Conservation (phyloP, 2,113 vertebrate species). For the Seriola dumerili region DNA sequence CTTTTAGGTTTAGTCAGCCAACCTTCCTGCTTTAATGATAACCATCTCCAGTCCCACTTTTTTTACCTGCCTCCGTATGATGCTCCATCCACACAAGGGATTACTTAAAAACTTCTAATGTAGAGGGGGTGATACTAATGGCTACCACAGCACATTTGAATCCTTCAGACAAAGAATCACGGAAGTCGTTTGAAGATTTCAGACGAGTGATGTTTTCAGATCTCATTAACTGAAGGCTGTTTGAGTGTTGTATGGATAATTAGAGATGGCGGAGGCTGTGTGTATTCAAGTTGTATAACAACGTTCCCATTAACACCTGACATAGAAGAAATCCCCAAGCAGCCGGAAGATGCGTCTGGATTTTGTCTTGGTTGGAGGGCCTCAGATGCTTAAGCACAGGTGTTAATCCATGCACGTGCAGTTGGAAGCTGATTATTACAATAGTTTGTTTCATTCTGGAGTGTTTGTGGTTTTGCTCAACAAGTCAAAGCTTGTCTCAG, state of each 20-base stretch:
- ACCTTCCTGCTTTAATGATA: slow-evolving; percentile 42
- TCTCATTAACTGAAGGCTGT: slow-evolving; percentile 81
- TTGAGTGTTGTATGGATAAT: slow-evolving; percentile 79
- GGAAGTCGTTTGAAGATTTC: slow-evolving; percentile 77
- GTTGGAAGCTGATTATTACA: slow-evolving; percentile 52
- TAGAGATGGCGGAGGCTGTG: slow-evolving; percentile 72
- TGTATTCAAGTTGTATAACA: slow-evolving; percentile 74
- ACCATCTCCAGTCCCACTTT: slow-evolving; percentile 34
- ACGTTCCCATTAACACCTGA: slow-evolving; percentile 79
- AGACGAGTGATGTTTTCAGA: slow-evolving; percentile 77
- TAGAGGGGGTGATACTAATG: slow-evolving; percentile 53
- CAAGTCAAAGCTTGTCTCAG: slow-evolving; percentile 61
- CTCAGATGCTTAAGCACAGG: slow-evolving; percentile 66
- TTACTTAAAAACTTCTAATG: slow-evolving; percentile 61
- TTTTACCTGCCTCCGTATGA: slow-evolving; percentile 49
- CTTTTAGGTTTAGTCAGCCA: slow-evolving; percentile 37
- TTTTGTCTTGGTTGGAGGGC: slow-evolving; percentile 72
- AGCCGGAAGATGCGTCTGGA: slow-evolving; percentile 73
- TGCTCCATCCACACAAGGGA: slow-evolving; percentile 33
- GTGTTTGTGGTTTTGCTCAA: slow-evolving; percentile 45
- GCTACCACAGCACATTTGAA: slow-evolving; percentile 65
- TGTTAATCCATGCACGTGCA: slow-evolving; percentile 60
- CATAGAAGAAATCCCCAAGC: slow-evolving; percentile 73
- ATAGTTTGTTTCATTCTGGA: slow-evolving; percentile 36
- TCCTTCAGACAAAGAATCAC: slow-evolving; percentile 68